Conservation (phyloP, 2,113 vertebrate species). For the Ifrita kowaldi region DNA sequence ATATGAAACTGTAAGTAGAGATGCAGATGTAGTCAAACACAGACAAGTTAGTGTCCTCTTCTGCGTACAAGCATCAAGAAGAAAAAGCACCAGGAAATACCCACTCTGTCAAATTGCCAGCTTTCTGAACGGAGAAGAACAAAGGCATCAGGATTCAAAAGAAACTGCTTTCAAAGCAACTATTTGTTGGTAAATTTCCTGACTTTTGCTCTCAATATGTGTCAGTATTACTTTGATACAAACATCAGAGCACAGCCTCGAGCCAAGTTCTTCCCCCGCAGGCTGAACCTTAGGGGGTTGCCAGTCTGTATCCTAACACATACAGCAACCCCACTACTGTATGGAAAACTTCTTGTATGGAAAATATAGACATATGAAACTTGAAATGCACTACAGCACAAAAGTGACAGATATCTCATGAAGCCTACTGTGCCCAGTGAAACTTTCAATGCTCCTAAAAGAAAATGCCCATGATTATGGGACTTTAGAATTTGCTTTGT, state of each 20-base stretch:
- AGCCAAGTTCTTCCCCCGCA: background rate
- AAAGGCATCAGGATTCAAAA: conserved; percentile 1
- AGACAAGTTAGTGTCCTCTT: background rate
- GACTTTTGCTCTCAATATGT: background rate
- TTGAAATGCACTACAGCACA: background rate
- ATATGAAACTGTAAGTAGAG: background rate
- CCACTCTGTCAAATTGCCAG: background rate
- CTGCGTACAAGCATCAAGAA: background rate
- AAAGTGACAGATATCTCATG: background rate
- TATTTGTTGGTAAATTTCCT: conserved; percentile 14
- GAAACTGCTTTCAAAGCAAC: background rate
- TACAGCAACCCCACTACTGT: background rate
- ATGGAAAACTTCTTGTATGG: background rate
- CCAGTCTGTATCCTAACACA: background rate
- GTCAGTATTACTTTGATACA: conserved; percentile 15
- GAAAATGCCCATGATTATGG: background rate
- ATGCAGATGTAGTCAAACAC: background rate
- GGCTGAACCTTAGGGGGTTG: background rate
- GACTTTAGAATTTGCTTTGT: background rate
- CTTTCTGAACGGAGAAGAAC: background rate
- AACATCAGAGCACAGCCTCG: background rate
- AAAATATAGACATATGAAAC: background rate
- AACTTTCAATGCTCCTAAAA: background rate
- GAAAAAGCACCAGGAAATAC: background rate
- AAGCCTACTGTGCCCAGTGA: background rate